These are phyloP conservation scores for Oncorhynchus masou DNA, from an alignment of 2,113 vertebrate genomes.

Conservation along the genomic window DNA sequence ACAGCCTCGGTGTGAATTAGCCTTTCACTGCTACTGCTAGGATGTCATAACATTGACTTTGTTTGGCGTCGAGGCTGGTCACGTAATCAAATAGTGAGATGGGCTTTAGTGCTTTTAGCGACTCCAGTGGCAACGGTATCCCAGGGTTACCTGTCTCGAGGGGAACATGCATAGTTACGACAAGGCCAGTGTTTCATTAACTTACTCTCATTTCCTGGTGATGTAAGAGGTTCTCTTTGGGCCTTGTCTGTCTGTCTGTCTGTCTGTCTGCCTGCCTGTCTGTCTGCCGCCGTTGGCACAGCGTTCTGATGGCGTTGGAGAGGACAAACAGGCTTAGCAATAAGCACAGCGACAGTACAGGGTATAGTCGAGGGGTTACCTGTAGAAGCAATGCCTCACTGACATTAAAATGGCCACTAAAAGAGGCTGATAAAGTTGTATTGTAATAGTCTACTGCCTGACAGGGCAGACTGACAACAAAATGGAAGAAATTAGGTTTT, in stretches of 20 bases:
- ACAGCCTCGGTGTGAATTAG: background rate
- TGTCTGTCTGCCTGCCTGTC: background rate
- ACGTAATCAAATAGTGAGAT: background rate
- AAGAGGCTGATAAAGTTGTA: too few relatives aligned
- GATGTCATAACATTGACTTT: background rate
- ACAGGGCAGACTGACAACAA: background rate
- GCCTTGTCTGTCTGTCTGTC: constrained; percentile 3
- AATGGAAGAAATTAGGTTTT: background rate
- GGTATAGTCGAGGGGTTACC: background rate
- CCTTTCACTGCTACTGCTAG: background rate
- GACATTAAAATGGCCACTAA: background rate
- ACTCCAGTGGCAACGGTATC: constrained; percentile 30
- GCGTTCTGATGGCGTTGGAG: background rate
- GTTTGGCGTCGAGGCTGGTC: background rate
- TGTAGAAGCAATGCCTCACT: background rate
- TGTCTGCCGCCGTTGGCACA: background rate
- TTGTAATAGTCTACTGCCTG: background rate
- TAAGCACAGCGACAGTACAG: background rate
- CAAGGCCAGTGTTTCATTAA: constrained; percentile 5
- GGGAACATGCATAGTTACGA: constrained; percentile 48
- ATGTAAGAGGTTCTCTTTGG: constrained; percentile 32
- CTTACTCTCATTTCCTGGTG: constrained; percentile 40
- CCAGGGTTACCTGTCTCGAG: constrained; percentile 40
- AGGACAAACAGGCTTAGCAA: background rate
- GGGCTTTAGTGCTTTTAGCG: constrained; percentile 7